phyloP scores from a whole-genome alignment of 2,888 invertebrate species.

The Drosophila merina region DNA sequence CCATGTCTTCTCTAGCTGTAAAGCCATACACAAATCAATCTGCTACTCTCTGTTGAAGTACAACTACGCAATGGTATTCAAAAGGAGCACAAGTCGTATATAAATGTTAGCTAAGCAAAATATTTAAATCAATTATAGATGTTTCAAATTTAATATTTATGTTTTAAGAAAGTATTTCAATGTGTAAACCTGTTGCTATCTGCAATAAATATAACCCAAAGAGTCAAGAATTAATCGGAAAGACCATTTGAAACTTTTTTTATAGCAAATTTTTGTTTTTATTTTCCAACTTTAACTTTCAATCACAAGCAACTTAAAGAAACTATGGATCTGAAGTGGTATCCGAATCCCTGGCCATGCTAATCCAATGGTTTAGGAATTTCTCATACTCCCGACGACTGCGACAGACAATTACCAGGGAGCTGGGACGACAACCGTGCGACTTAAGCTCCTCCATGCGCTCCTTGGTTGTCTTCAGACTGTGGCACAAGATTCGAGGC shows the following conservation, averaged over 20 bases:
- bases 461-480: constrained; percentile 85
- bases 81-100: constrained; percentile 64
- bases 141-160: constrained; percentile 50
- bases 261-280: neutral
- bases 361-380: constrained; percentile 83
- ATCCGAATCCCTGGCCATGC: constrained; percentile 2
- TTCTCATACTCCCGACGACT: constrained; percentile 86
- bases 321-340: neutral
- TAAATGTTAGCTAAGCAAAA: constrained; percentile 61
- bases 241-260: neutral
- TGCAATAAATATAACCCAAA: constrained; percentile 45
- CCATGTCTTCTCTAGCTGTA: constrained; percentile 65
- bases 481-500: constrained; percentile 86
- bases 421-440: constrained; percentile 84
- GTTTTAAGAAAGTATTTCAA: constrained; percentile 50
- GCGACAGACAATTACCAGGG: constrained; percentile 86
- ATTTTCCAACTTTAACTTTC: constrained; percentile 6
- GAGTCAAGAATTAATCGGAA: constrained; percentile 1
- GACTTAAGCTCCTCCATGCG: constrained; percentile 85
- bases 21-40: constrained; percentile 41
- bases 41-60: constrained; percentile 61
- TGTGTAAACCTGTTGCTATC: constrained; percentile 52
- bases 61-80: constrained; percentile 72
- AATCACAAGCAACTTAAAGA: neutral
- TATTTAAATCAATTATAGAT: constrained; percentile 49